Base-by-base conservation (phyloP, 2,888 invertebrate species). In the Bhutanitis thaidina region DNA sequence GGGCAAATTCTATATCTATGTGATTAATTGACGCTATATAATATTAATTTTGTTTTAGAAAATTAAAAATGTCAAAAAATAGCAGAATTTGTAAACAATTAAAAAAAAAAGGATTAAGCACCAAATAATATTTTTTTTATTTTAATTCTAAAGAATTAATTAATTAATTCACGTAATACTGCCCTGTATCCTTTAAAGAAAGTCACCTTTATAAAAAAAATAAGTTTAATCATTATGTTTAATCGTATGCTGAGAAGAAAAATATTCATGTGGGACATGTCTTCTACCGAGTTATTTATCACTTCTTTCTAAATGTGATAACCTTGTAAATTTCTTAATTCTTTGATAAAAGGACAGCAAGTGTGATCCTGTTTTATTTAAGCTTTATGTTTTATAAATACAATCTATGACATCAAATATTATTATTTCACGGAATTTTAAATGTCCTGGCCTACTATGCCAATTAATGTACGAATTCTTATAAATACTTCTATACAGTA, bases 281-380 rank as follows among this genome's bases (percentile, higher is more conserved):
- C 1, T 34, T 34, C 1, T 7, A 13, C 1, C 12, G 7, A 34
- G 7, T 34, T 34, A 34, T 12, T 34, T 12, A 32, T 13, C 12
- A 34, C 13, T 8, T 35, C 9, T 29, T 40, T 35, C 15, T 45
- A 35, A 38, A 34, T 13, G 15, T 40, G 30, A 49, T 38, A 49
- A 49, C 37, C 20, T 37, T 29, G 36, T 30, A 14, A 16, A 16
- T 32, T 16, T 40, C 40, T 50, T 35, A 38, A 25, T 27, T 20
- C 29, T 45, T 50, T 45, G 39, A 37, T 34, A 29, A 49, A 50
- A 50, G 39, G 44, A 50, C 50, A 50, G 50, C 39, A 39, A 49
- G 43, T 37, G 9, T 45, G 12, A 48, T 44, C 12, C 40, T 45
- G 39, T 40, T 50, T 20, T 43, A 20, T 7, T 16, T 25, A 36